Conservation (phyloP, 2,797 vertebrate species). For the Clarias laeviceps region DNA sequence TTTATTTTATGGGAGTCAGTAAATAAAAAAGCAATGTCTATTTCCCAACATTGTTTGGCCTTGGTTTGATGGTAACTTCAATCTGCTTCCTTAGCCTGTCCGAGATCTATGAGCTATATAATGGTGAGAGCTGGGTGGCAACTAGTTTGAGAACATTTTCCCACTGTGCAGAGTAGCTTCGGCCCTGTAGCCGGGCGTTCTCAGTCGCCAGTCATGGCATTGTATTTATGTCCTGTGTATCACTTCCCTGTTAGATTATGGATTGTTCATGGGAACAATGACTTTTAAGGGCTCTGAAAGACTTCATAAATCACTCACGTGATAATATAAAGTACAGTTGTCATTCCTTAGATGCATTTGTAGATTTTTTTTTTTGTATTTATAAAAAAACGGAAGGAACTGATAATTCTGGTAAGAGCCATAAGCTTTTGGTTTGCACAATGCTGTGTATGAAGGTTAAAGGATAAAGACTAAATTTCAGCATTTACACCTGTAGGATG, state of each 20-base stretch:
- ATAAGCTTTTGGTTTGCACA: conserved; percentile 18
- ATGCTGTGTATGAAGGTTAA: background rate
- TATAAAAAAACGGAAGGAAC: too few species aligned
- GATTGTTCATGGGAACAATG: conserved; percentile 64
- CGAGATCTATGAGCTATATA: conserved; percentile 39
- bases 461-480: conserved; percentile 34
- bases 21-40: conserved; percentile 15
- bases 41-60: conserved; percentile 45
- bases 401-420: background rate
- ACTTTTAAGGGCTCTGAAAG: conserved; percentile 41
- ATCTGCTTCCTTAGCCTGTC: conserved; percentile 40
- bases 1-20: conserved; percentile 27
- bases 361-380: conserved; percentile 18
- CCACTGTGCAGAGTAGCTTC: conserved; percentile 49
- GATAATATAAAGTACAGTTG: conserved; percentile 44
- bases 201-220: conserved; percentile 48
- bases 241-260: conserved; percentile 58
- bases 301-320: conserved; percentile 58
- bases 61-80: conserved; percentile 40
- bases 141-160: conserved; percentile 51
- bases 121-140: conserved; percentile 52
- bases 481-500: conserved; percentile 64
- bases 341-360: conserved; percentile 18
- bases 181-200: conserved; percentile 42
- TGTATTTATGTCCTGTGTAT: conserved; percentile 63